These are phyloP conservation scores for Chaenogobius annularis DNA, from an alignment of 2,113 vertebrate genomes.

Conservation along the genomic window DNA sequence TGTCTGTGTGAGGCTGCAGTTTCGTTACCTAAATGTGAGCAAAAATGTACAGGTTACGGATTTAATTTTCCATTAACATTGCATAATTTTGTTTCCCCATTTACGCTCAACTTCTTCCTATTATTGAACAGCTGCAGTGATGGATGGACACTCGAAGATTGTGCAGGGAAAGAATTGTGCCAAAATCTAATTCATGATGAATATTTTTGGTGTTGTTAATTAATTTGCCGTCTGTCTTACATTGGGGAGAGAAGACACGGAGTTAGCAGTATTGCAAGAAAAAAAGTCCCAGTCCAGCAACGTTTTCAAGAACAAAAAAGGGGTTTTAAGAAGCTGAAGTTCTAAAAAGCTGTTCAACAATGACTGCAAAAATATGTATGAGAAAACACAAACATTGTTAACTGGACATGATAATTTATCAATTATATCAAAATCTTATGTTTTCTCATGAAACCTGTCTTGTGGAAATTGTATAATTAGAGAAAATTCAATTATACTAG, in stretches of 20 bases:
- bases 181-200: conserved; percentile 42
- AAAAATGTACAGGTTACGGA: conserved; percentile 48
- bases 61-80: conserved; percentile 39
- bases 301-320: neutral
- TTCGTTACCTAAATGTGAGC: conserved; percentile 37
- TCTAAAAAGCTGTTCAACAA: no score
- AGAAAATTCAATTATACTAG: no score
- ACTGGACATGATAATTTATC: no score
- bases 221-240: conserved; percentile 38
- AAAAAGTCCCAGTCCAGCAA: neutral
- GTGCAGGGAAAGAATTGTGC: conserved; percentile 16
- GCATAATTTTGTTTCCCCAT: neutral
- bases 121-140: conserved; percentile 11
- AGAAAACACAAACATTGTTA: no score
- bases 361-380: no score
- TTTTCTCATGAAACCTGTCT: no score
- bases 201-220: conserved; percentile 20
- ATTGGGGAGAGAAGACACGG: neutral
- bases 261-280: neutral
- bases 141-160: conserved; percentile 23
- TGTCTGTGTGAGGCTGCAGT: no score
- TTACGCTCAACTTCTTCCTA: conserved; percentile 7
- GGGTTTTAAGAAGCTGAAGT: no score
- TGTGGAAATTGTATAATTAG: no score
- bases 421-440: no score